These are phyloP conservation scores for Malurus splendens DNA, from an alignment of 2,797 vertebrate species.

Conservation along the genomic window DNA sequence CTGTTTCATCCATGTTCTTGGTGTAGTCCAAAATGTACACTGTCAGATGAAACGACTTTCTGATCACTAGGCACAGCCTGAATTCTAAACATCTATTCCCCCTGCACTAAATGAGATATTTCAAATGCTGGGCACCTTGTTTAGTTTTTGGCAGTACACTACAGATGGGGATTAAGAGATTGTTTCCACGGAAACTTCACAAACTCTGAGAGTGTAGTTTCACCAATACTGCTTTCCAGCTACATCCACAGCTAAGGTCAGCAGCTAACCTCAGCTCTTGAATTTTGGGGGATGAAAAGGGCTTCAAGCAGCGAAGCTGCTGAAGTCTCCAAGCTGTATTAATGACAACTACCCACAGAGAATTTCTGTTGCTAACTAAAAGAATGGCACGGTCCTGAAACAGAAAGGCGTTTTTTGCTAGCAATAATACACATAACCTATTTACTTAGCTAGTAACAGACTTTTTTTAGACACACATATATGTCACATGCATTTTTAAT, in stretches of 20 bases:
- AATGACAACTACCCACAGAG: background rate
- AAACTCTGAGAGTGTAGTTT: background rate
- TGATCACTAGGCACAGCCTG: background rate
- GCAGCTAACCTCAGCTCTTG: background rate
- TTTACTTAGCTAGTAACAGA: background rate
- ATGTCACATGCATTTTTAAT: conserved; percentile 68
- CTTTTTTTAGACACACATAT: background rate
- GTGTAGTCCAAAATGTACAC: background rate
- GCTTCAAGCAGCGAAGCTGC: background rate
- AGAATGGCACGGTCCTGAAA: background rate
- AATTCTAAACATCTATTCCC: background rate
- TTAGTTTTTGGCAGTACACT: background rate
- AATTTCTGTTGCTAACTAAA: background rate
- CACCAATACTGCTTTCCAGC: background rate
- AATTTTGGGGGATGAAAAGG: background rate
- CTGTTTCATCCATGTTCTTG: background rate
- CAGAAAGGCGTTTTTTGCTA: background rate
- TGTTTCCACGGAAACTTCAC: background rate
- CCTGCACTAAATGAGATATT: background rate
- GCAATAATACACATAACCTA: background rate
- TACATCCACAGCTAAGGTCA: background rate
- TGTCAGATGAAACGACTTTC: background rate
- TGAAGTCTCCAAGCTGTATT: background rate
- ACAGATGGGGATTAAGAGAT: background rate
- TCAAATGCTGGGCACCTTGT: background rate